These are phyloP conservation scores for Teleogryllus occipitalis DNA, from an alignment of 1,140 invertebrate genomes.

Conservation along the genomic window DNA sequence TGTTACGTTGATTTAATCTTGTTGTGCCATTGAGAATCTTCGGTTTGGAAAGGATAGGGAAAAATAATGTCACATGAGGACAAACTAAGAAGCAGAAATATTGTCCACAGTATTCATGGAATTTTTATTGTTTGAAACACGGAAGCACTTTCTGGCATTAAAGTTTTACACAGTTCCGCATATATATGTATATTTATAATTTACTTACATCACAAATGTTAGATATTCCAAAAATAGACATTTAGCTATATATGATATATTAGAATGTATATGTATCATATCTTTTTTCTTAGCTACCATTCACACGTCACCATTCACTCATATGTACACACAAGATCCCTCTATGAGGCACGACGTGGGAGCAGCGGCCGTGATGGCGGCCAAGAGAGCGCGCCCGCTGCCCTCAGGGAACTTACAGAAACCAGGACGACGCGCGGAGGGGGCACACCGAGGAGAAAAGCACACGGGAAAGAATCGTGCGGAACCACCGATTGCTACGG, in stretches of 20 bases:
- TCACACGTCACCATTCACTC: neutral
- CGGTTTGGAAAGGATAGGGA: neutral
- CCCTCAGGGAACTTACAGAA: no score
- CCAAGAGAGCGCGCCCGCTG: no score
- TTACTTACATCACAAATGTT: constrained; percentile 20
- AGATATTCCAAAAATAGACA: constrained; percentile 23
- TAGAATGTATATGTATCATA: neutral
- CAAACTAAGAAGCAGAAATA: neutral
- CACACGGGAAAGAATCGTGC: no score
- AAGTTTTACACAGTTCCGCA: constrained; percentile 12
- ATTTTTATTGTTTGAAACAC: constrained; percentile 20
- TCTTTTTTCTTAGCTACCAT: neutral
- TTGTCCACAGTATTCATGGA: neutral
- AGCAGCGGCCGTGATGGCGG: neutral
- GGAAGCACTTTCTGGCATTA: constrained; percentile 17
- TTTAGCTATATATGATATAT: constrained; percentile 14
- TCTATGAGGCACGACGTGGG: neutral
- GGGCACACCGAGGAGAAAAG: no score
- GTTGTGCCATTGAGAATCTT: neutral
- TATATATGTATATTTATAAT: constrained; percentile 15
- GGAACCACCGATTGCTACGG: no score
- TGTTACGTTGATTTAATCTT: neutral
- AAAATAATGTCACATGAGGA: no score
- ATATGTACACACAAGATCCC: neutral
- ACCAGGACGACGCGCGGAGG: no score